Evolutionary conservation across 2,888 invertebrate species (phyloP).

Genomic region (Vesta saturnalis): DNA sequence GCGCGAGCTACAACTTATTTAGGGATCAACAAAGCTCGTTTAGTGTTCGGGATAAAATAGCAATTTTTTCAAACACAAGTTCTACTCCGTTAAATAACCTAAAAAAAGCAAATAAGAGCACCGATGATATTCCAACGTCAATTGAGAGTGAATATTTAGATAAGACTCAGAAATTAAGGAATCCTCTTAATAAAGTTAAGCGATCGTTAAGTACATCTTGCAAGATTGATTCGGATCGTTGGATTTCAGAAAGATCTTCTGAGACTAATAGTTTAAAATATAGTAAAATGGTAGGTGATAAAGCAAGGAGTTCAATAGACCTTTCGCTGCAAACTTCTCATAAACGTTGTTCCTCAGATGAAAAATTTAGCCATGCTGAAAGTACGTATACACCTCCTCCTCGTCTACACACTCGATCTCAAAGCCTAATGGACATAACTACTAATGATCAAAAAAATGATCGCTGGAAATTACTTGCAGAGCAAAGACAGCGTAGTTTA

Average conservation of each 20-base stretch:
- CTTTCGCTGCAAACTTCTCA: conserved; percentile 10
- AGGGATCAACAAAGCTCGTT: conserved; percentile 83
- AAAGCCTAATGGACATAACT: conserved; percentile 63
- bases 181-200: conserved; percentile 14
- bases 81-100: conserved; percentile 56
- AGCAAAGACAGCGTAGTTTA: conserved; percentile 83
- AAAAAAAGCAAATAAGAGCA: conserved; percentile 36
- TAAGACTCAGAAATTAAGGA: not conserved
- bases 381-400: conserved; percentile 40
- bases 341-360: not conserved
- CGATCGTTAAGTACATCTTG: conserved; percentile 18
- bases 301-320: conserved; percentile 30
- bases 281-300: not conserved
- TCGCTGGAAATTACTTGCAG: conserved; percentile 77
- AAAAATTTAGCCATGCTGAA: conserved; percentile 27
- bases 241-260: not conserved
- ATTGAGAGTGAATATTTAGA: not conserved
- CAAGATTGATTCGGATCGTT: not conserved
- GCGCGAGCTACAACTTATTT: conserved; percentile 61
- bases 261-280: not conserved
- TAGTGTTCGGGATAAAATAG: conserved; percentile 87
- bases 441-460: conserved; percentile 52
- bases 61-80: conserved; percentile 78
- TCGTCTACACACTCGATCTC: conserved; percentile 62
- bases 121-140: conserved; percentile 31